Evolutionary conservation across 1,140 invertebrate species (phyloP), one percentile per base, ranked within the genome.

Genomic region (Linepithema humile): DNA sequence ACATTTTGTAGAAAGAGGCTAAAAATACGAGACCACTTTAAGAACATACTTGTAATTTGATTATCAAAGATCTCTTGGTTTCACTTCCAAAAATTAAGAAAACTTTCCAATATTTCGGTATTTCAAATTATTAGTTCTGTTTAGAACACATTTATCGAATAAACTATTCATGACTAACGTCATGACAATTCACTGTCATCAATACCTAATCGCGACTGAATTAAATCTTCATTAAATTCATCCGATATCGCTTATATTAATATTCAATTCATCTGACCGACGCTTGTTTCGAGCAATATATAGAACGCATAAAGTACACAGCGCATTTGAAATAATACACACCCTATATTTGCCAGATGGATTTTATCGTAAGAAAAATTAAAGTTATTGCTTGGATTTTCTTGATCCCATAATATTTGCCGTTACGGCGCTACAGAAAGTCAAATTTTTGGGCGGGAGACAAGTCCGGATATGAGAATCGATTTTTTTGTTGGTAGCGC

Each of bases 211-310:
- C 20, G 32, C n/a, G 57, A n/a, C 20, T 43, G 20, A 38, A 69
- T 57, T 80, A 40, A 69, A 80, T 69, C n/a, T 32, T 69, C 53
- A 57, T 57, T 26, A 26, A n/a, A n/a, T n/a, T n/a, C n/a, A 26
- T 55, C 26, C 20, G 26, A 80, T 15, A 17, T 40, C 9, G 29
- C 35, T n/a, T n/a, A n/a, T n/a, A 17, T 70, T 80, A 57, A 69
- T 70, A 80, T 57, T 29, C 29, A 69, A 70, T 80, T 55, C 55
- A 80, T 70, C 70, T 55, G 29, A 78, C 69, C 57, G 57, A 4
- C 15, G 3, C 5, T 57, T 53, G 1, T 17, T 4, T 12, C 1
- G 17, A 12, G 50, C 15, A 65, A 65, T 12, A n/a, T 62, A 10
- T 5, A 23, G 32, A 17, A 55, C 1, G 20, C 26, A 57, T 10